Evolutionary conservation across 2,888 invertebrate genomes (phyloP), one percentile per base, ranked within the genome.

Genomic region (Nudaria mundana): DNA sequence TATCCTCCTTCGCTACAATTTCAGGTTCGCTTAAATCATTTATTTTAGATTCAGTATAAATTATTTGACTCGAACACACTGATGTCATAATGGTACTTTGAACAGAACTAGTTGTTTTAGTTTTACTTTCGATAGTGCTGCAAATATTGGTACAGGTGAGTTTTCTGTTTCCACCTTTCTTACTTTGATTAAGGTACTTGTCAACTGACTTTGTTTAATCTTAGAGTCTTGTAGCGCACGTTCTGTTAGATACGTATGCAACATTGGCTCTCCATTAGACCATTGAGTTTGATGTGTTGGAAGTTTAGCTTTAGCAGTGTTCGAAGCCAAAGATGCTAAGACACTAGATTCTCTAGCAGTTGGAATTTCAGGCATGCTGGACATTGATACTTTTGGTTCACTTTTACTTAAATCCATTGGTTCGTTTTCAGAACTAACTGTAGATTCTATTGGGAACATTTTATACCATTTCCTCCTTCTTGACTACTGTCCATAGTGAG

Each of bases 241-340:
- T 66, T 94, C 94, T 1, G 93, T 93, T 33, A 94, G 87, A 73
- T 94, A 94, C 0, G 92, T 93, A 52, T 94, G 93, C 36, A 94
- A 77, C 89, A 94, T 91, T 4, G 91, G 91, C 50, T 92, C 92
- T 23, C 93, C 92, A 39, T 89, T 85, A 12, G 85, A 58, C 84
- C 91, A 91, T 43, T 91, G 90, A 44, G 80, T 78, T 16, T 87
- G 89, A 45, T 90, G 89, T 44, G 90, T 86, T 5, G 92, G 92
- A 38, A 92, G 73, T 58, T 91, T 89, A 40, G 92, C 91, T 57
- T 91, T 89, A 41, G 92, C 91, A 48, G 92, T 91, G 34, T 91
- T 92, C 37, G 91, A 91, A 41, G 91, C 92, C 48, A 92, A 79
- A 1, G 92, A 91, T 13, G 92, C 92, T 42, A 92, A 69, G 25